Evolutionary conservation across 2,113 vertebrate genomes (phyloP).

Genomic region (Edolisoma coerulescens): DNA sequence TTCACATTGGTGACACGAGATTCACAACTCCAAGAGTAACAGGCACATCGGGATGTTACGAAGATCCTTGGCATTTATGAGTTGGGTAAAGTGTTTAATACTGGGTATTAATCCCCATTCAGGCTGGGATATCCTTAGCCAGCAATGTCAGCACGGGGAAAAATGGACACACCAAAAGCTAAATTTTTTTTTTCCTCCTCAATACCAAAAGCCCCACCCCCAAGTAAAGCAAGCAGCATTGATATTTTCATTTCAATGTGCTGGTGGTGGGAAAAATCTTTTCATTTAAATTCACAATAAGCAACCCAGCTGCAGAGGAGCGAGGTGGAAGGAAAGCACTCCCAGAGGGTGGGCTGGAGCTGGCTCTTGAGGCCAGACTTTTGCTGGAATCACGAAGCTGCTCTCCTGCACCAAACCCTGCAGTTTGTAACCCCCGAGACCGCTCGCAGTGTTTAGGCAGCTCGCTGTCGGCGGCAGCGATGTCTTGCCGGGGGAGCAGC

Average conservation of each 20-base stretch:
- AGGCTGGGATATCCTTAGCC: background rate
- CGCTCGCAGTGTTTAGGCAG: background rate
- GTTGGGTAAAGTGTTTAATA: background rate
- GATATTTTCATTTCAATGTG: background rate
- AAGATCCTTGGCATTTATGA: background rate
- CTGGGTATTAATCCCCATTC: background rate
- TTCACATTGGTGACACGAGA: background rate
- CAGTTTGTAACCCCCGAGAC: background rate
- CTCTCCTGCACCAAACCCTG: no score
- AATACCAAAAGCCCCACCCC: background rate
- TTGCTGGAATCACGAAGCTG: accelerated
- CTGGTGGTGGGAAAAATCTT: background rate
- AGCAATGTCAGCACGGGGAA: background rate
- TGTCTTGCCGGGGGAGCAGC: background rate
- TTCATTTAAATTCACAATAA: background rate
- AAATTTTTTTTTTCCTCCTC: no score
- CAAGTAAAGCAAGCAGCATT: background rate
- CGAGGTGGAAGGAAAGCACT: accelerated
- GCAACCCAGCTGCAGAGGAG: background rate
- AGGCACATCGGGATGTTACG: background rate
- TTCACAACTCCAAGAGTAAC: background rate
- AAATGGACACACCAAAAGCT: background rate
- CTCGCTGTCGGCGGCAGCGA: no score
- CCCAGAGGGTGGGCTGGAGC: background rate
- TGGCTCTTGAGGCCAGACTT: background rate